Percentiles rank a stretch among this genome's conserved stretches.
Evolutionary conservation across 2,797 vertebrate genomes (phyloP).

Genomic region (Varecia variegata): DNA sequence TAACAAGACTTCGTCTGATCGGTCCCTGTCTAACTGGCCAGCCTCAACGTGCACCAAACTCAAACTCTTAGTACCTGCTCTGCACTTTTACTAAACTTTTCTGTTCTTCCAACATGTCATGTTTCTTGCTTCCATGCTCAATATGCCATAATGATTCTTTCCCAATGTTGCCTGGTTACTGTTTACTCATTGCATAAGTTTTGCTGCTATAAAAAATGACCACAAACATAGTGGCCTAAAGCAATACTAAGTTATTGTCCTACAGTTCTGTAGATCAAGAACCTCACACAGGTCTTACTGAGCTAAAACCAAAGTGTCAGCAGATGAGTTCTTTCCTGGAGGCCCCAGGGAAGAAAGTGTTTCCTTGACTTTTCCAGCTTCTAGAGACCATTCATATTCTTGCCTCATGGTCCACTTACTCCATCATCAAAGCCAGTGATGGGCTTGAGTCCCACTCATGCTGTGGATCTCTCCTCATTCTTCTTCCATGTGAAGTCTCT

Average conservation of each 20-base stretch:
- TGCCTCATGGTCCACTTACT: fast-evolving
- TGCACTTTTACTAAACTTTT: not conserved
- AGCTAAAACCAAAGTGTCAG: not conserved
- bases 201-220: not conserved
- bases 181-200: not conserved
- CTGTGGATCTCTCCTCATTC: not conserved
- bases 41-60: not conserved
- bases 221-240: not conserved
- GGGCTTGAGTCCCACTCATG: no score
- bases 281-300: not conserved
- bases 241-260: not conserved
- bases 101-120: not conserved
- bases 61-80: not conserved
- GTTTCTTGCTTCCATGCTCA: not conserved
- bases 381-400: not conserved
- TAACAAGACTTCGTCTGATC: not conserved
- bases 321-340: not conserved
- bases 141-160: not conserved
- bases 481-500: not conserved
- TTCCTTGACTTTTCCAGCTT: not conserved
- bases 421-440: not conserved
- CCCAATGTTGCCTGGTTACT: not conserved
- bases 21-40: not conserved
- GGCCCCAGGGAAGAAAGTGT: not conserved
- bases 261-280: not conserved